Percentiles rank a stretch among this genome's conserved stretches.
Conservation (phyloP, 2,113 vertebrate genomes). For the Ceyx melanurus region DNA sequence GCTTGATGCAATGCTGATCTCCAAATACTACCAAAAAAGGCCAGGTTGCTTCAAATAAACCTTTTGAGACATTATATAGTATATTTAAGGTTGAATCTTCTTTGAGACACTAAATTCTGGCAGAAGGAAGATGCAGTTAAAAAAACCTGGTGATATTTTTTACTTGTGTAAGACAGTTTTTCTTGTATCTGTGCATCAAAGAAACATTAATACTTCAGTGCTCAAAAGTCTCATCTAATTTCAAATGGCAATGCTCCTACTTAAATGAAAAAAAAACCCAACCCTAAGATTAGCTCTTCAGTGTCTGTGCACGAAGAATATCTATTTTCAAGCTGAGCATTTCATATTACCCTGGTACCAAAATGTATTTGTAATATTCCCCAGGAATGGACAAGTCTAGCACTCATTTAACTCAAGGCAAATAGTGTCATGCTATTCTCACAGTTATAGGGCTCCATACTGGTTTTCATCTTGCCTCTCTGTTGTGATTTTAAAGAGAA, state of each 20-base stretch:
- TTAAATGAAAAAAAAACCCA: slow-evolving; percentile 19
- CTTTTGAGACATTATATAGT: background rate
- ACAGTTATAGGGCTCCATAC: background rate
- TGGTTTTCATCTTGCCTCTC: background rate
- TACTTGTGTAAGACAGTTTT: background rate
- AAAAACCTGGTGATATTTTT: slow-evolving; percentile 21
- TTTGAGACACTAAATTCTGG: background rate
- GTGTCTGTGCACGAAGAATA: background rate
- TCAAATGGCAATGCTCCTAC: slow-evolving; percentile 40
- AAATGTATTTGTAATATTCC: slow-evolving; percentile 2
- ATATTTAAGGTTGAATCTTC: background rate
- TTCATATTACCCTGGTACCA: background rate
- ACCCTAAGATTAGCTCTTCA: slow-evolving; percentile 6
- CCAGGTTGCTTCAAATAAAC: slow-evolving; percentile 23
- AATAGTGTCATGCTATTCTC: background rate
- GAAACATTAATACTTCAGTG: slow-evolving; percentile 22
- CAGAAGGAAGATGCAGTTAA: slow-evolving; percentile 14
- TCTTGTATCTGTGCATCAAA: background rate
- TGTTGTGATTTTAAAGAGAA: background rate
- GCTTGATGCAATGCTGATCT: background rate
- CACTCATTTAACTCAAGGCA: background rate
- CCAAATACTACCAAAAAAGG: slow-evolving; percentile 44
- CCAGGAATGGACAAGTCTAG: slow-evolving; percentile 1
- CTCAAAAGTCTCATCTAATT: slow-evolving; percentile 48
- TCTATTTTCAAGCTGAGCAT: slow-evolving; percentile 34